Evolutionary conservation across 2,888 invertebrate genomes (phyloP), one percentile per base, ranked within the genome.

Genomic region (Drosophila peninsularis): DNA sequence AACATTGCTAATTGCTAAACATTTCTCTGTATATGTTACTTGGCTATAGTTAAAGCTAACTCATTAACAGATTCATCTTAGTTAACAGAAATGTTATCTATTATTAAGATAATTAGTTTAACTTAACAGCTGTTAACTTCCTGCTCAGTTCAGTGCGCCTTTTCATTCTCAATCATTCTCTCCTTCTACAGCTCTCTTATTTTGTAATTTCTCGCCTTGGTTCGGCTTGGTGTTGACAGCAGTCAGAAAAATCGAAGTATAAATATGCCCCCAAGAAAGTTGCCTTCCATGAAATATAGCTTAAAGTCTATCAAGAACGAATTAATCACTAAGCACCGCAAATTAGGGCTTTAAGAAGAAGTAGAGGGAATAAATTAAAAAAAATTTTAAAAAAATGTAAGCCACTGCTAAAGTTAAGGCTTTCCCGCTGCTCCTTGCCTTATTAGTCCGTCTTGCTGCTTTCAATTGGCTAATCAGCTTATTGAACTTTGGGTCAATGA

Each of bases 401-500:
- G n/a, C 24, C 36, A n/a, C 5, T 32, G 30, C 49, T 9, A 27
- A 44, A 68, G 44, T 58, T 37, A 49, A 42, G 53, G 65, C 19
- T 41, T 49, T 63, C 17, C 9, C 17, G 13, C 72, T 62, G 39
- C 58, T 66, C 66, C 71, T 70, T 71, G 63, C 72, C 66, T 77
- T 81, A 62, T 75, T 63, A 62, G 68, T 79, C 66, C 56, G 67
- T 65, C 62, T 71, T 71, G 75, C 62, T 78, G 82, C 79, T 79
- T 83, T 85, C 74, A 77, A 85, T 83, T 71, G 67, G 83, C 77
- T 88, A 85, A 88, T 83, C 83, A 80, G 88, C 88, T 83, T 86
- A 88, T 88, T 85, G 86, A 85, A 75, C 80, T 88, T 80, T 61
- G 82, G 82, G 66, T 67, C 67, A 21, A 24, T 53, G n/a, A 45